Percentiles rank a stretch among this genome's conserved stretches.
Conservation (phyloP, 2,888 invertebrate genomes). For the Ophion ventricosus region DNA sequence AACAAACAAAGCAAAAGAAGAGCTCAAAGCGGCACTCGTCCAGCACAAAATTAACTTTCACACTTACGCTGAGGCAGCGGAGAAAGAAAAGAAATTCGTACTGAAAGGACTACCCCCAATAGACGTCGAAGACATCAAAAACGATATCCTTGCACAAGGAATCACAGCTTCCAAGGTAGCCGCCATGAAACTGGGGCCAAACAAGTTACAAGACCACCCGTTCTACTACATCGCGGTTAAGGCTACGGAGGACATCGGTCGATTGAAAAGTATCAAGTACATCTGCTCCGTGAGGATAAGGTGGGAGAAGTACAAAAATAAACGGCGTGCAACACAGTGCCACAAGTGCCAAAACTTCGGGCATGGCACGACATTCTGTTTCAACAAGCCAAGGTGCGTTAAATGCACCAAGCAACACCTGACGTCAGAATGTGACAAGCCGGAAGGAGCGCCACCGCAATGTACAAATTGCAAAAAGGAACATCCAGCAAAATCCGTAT, state of each 20-base stretch:
- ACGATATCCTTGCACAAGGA: background rate
- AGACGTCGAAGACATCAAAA: background rate
- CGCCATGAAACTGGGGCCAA: background rate
- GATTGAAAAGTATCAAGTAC: slow-evolving; percentile 15
- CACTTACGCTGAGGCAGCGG: background rate
- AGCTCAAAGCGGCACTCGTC: background rate
- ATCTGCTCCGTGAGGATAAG: slow-evolving; percentile 30
- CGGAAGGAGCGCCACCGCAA: slow-evolving; percentile 60
- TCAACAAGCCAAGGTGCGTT: slow-evolving; percentile 63
- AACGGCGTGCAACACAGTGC: slow-evolving; percentile 67
- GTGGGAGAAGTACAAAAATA: slow-evolving; percentile 62
- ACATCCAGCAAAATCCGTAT: slow-evolving; percentile 68
- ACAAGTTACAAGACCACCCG: background rate
- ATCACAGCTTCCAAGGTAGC: slow-evolving; percentile 1
- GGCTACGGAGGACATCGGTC: slow-evolving; percentile 1
- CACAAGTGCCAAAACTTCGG: slow-evolving; percentile 72
- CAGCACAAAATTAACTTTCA: background rate
- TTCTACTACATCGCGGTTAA: slow-evolving; percentile 22
- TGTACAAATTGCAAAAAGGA: slow-evolving; percentile 70
- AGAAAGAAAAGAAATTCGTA: background rate
- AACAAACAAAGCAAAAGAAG: background rate
- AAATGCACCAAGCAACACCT: slow-evolving; percentile 67
- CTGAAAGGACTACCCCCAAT: slow-evolving; percentile 3
- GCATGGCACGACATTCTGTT: slow-evolving; percentile 69
- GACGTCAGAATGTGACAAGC: slow-evolving; percentile 69